Evolutionary conservation across 37 sponge, comb jelly and placozoan species (phyloP).

Genomic region (Theonella swinhoei): DNA sequence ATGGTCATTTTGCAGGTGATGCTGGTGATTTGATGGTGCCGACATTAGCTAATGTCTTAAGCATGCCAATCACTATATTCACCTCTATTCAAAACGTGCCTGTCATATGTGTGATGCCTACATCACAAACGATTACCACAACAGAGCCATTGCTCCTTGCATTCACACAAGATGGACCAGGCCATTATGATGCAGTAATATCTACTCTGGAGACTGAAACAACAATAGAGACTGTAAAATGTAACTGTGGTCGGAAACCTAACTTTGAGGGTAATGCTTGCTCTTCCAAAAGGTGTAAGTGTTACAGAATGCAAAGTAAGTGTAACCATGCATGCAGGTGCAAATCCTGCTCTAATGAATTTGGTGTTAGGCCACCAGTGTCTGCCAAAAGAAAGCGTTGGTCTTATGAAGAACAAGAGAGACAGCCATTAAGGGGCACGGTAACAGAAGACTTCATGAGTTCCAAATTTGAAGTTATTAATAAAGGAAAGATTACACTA

Average conservation of each 20-base stretch:
- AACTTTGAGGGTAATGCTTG: neutral
- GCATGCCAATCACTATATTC: neutral
- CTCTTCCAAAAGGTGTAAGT: neutral
- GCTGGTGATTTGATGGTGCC: conserved; percentile 19
- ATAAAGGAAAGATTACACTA: neutral
- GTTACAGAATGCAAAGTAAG: neutral
- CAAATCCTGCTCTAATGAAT: neutral
- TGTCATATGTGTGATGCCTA: neutral
- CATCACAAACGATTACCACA: neutral
- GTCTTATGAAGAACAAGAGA: neutral
- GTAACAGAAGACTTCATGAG: neutral
- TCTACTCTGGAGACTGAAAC: neutral
- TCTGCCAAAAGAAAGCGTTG: neutral
- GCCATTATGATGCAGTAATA: neutral
- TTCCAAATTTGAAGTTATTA: neutral
- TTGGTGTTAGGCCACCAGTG: neutral
- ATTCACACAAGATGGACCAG: conserved; percentile 6
- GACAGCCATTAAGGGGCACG: neutral
- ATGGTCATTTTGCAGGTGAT: conserved; percentile 18
- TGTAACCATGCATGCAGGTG: neutral
- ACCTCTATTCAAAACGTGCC: neutral
- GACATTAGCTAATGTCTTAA: conserved; percentile 3
- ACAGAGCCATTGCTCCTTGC: neutral
- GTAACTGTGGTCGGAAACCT: neutral
- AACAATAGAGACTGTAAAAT: neutral